Percentiles rank a stretch among this genome's conserved stretches.
Evolutionary conservation across 2,888 invertebrate genomes (phyloP).

Genomic region (Noctua janthe): DNA sequence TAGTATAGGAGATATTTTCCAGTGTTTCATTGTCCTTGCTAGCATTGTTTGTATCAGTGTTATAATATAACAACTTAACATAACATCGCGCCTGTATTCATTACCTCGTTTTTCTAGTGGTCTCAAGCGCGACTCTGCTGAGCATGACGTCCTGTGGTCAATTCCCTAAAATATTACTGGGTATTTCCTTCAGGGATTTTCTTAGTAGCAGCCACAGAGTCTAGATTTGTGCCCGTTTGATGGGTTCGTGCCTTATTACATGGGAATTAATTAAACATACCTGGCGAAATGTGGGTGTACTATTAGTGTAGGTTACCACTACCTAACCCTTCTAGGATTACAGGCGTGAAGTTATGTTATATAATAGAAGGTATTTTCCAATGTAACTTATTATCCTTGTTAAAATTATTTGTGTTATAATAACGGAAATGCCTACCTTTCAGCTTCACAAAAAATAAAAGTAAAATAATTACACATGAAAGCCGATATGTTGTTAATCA

Average conservation of each 20-base stretch:
- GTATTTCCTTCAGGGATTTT: background rate
- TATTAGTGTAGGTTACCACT: background rate
- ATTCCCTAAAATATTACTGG: background rate
- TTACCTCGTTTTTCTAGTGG: background rate
- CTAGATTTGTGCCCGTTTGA: background rate
- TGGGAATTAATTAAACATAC: background rate
- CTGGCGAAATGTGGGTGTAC: background rate
- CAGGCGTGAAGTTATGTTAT: background rate
- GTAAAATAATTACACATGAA: constrained; percentile 26
- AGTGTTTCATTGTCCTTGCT: background rate
- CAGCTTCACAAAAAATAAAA: background rate
- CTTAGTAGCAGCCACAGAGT: background rate
- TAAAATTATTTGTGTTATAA: background rate
- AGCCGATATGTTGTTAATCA: constrained; percentile 14
- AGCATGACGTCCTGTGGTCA: background rate
- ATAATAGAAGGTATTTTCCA: background rate
- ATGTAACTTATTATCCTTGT: background rate
- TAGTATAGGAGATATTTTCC: background rate
- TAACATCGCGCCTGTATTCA: background rate
- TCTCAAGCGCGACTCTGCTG: background rate
- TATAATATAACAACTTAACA: background rate
- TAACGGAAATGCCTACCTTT: background rate
- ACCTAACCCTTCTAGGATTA: background rate
- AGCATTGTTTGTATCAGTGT: background rate
- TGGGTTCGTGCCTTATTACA: background rate